Evolutionary conservation across 2,797 vertebrate species (phyloP), one percentile per base, ranked within the genome.

Genomic region (Merluccius polli): DNA sequence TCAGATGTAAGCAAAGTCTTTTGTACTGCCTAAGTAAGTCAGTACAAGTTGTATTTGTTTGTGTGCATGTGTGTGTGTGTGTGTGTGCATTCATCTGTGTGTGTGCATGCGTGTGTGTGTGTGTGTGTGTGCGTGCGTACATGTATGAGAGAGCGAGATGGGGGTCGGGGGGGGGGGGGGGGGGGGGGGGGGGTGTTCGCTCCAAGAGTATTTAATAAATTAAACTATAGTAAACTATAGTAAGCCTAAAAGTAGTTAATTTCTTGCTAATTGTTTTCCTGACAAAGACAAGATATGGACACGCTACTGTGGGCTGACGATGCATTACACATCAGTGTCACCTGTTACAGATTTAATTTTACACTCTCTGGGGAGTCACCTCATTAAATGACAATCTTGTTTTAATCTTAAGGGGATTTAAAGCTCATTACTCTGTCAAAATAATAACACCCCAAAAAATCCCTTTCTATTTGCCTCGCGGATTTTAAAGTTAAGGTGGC

Each of bases 371-470:
- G n/a, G 52, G 52, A 24, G n/a, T 35, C 69, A 35, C 32, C 31
- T 72, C 36, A 72, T 38, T 68, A 31, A 68, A 68, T 31, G 24
- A 32, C 67, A 30, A 32, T 69, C 67, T 69, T 69, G 29, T 69
- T 69, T 69, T 69, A 32, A 30, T 69, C 31, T 69, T 32, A 32
- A 69, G 30, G 30, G 59, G 24, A 27, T 65, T 65, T 27, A 65
- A 70, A 21, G n/a, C 32, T 33, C 31, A 36, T 24, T 27, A 36
- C 70, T 38, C 35, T 12, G 35, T 71, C 33, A 2, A 38, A 38
- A 41, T 71, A 38, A 36, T 27, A 65, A 65, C 59, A 27, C 9
- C 27, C 38, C 3, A 59, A 59, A 59, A 59, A n/a, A 44, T 10
- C 12, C 24, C 16, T 29, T 15, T 29, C 29, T 44, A 48, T 72